A percentile compares a stretch with the other conserved stretches of the same genome.
Evolutionary conservation across 2,888 invertebrate species (phyloP).

Genomic region (Synergus gifuensis): DNA sequence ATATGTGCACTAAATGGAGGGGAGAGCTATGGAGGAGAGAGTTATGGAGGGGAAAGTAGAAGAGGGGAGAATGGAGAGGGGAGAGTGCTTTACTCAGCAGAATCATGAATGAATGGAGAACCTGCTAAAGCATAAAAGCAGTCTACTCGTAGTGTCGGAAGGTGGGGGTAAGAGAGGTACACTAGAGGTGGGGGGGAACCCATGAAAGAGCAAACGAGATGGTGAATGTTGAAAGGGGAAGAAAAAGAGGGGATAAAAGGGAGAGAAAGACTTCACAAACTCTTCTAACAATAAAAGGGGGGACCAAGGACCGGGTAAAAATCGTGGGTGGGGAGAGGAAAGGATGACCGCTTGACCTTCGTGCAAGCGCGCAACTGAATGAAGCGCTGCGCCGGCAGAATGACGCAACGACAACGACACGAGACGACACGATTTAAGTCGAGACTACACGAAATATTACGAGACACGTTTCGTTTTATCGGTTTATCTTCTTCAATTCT

Average conservation of each 20-base stretch:
- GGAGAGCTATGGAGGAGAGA: slow-evolving; percentile 51
- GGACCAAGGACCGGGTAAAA: slow-evolving; percentile 48
- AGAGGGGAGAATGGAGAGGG: slow-evolving; percentile 50
- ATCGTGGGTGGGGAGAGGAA: slow-evolving; percentile 50
- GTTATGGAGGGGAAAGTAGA: too few species aligned
- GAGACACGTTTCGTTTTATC: slow-evolving; percentile 45
- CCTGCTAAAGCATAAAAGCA: slow-evolving; percentile 62
- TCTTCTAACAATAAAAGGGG: slow-evolving; percentile 14
- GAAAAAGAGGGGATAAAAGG: slow-evolving; percentile 55
- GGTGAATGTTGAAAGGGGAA: slow-evolving; percentile 51
- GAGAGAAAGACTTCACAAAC: slow-evolving; percentile 36
- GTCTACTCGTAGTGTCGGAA: slow-evolving; percentile 44
- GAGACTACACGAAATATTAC: slow-evolving; percentile 50
- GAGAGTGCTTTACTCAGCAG: slow-evolving; percentile 43
- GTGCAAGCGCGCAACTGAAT: slow-evolving; percentile 71
- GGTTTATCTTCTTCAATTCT: background rate
- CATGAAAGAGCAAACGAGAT: slow-evolving; percentile 45
- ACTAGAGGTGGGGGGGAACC: slow-evolving; percentile 32
- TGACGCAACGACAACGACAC: slow-evolving; percentile 66
- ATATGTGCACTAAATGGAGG: slow-evolving; percentile 33
- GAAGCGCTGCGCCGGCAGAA: slow-evolving; percentile 69
- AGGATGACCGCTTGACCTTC: slow-evolving; percentile 76
- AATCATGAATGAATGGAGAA: slow-evolving; percentile 68
- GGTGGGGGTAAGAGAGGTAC: slow-evolving; percentile 45
- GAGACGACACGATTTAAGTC: slow-evolving; percentile 52